Percentiles rank a stretch among this genome's conserved stretches.
These are phyloP conservation scores for Magallana gigas DNA, from an alignment of 1,140 invertebrate genomes.

Conservation along the genomic window DNA sequence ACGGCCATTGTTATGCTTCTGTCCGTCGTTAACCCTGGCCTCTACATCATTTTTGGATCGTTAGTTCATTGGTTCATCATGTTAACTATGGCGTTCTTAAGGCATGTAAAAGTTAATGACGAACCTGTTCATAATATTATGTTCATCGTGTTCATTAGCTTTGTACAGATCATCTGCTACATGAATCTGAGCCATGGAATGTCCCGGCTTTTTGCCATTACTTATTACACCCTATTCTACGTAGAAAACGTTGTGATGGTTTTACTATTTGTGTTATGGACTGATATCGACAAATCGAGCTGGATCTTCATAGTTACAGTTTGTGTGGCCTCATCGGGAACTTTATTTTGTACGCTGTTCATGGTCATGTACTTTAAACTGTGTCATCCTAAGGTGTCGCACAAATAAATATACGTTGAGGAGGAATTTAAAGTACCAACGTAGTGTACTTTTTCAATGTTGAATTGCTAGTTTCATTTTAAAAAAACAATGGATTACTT, in stretches of 20 bases:
- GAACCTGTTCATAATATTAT: slow-evolving; percentile 74
- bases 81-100: slow-evolving; percentile 80
- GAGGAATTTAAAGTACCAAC: no score
- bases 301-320: neutral
- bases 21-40: slow-evolving; percentile 71
- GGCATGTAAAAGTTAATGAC: slow-evolving; percentile 80
- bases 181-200: neutral
- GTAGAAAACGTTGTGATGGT: slow-evolving; percentile 58
- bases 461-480: no score
- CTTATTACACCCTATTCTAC: slow-evolving; percentile 18
- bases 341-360: slow-evolving; percentile 6
- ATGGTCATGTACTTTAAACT: slow-evolving; percentile 1
- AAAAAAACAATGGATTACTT: no score
- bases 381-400: slow-evolving; percentile 17
- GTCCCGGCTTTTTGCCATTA: slow-evolving; percentile 25
- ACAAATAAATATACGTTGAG: no score
- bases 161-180: slow-evolving; percentile 22
- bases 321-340: neutral
- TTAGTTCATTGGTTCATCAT: slow-evolving; percentile 28
- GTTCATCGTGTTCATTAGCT: slow-evolving; percentile 9
- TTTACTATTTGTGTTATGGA: neutral
- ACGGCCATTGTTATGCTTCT: neutral
- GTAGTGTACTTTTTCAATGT: no score
- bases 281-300: neutral
- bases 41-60: slow-evolving; percentile 68